phyloP scores from a whole-genome alignment of 2,888 invertebrate species.

The Eilema depressum region DNA sequence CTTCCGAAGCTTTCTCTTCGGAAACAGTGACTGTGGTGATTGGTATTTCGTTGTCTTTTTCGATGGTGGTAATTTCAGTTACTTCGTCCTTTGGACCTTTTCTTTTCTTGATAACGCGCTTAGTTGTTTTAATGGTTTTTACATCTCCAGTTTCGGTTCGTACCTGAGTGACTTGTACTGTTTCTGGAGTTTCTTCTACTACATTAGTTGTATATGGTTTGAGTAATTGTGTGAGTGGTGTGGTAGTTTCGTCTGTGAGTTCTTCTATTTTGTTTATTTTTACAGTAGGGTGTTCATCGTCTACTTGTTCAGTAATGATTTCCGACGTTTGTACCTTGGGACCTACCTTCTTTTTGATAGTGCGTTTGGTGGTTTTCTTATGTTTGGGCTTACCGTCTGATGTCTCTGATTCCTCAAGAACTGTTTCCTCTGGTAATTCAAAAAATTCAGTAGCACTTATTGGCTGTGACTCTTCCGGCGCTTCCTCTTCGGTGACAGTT shows the following conservation, averaged over 20 bases:
- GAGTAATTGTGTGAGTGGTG: constrained; percentile 3
- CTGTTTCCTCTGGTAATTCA: constrained; percentile 55
- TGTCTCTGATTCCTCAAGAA: constrained; percentile 37
- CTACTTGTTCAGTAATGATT: constrained; percentile 13
- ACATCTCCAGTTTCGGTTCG: constrained; percentile 6
- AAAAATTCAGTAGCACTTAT: constrained; percentile 16
- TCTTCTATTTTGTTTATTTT: constrained; percentile 11
- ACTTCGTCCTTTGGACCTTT: constrained; percentile 33
- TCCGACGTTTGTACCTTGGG: constrained; percentile 3
- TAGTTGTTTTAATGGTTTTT: constrained; percentile 45
- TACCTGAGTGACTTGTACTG: constrained; percentile 7
- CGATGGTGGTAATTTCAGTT: constrained; percentile 59
- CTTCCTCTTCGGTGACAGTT: constrained; percentile 39
- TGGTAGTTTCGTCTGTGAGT: background rate
- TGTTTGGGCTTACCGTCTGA: constrained; percentile 37
- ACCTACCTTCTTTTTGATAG: constrained; percentile 60
- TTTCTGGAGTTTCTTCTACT: constrained; percentile 7
- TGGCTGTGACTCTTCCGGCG: constrained; percentile 52
- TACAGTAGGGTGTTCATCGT: background rate
- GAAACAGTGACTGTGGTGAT: constrained; percentile 56
- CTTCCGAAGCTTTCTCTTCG: background rate
- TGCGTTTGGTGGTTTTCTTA: constrained; percentile 49
- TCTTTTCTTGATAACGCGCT: constrained; percentile 58
- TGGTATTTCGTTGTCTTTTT: constrained; percentile 60
- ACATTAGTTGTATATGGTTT: background rate